phyloP scores from a whole-genome alignment of 2,888 invertebrate genomes.

The Corythucha ciliata region DNA sequence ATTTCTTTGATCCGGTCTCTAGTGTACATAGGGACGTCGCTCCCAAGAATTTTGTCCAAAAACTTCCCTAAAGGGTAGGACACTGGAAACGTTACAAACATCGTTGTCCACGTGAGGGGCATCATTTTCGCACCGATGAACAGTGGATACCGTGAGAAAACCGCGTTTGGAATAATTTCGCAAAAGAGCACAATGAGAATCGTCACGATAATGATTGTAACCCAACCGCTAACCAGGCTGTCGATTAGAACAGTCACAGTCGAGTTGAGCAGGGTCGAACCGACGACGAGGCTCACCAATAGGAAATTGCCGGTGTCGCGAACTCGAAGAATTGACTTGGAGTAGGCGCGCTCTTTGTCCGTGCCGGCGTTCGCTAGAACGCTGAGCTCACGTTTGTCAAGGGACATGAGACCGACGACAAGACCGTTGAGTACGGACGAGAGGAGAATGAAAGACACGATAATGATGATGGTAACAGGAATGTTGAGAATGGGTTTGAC shows the following conservation, averaged over 20 bases:
- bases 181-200: conserved; percentile 29
- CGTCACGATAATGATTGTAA: conserved; percentile 27
- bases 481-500: conserved; percentile 18
- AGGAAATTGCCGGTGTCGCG: conserved; percentile 29
- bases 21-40: conserved; percentile 27
- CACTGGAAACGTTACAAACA: conserved; percentile 30
- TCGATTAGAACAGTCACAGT: conserved; percentile 28
- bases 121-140: conserved; percentile 31
- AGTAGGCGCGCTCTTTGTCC: conserved; percentile 29
- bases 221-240: conserved; percentile 25
- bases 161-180: conserved; percentile 30
- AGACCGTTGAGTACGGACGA: conserved; percentile 28
- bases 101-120: conserved; percentile 25
- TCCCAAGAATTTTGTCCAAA: conserved; percentile 28
- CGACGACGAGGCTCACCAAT: conserved; percentile 29
- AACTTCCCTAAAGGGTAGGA: conserved; percentile 31
- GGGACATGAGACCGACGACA: conserved; percentile 24
- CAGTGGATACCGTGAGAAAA: conserved; percentile 26
- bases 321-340: conserved; percentile 28
- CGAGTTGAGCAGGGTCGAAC: conserved; percentile 30
- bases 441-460: conserved; percentile 17
- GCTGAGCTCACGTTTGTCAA: conserved; percentile 25
- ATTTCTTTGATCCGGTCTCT: conserved; percentile 32
- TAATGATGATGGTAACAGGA: conserved; percentile 24
- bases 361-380: conserved; percentile 29